A percentile compares a stretch with the other conserved stretches of the same genome.
phyloP scores from a whole-genome alignment of 2,113 vertebrate species.

The Alectura lathami region DNA sequence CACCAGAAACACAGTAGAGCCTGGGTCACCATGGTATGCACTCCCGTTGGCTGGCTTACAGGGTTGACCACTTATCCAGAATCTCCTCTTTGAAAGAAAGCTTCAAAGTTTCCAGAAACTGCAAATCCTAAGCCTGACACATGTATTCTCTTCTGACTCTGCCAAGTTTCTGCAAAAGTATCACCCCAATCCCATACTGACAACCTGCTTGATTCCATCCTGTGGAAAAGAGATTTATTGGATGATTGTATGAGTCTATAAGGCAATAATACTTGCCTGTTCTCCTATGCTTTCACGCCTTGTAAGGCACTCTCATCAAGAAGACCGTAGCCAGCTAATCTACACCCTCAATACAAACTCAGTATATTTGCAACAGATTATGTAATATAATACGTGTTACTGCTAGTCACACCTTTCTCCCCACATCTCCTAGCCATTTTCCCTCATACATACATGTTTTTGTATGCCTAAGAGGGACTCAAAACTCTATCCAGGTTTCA shows the following conservation, averaged over 20 bases:
- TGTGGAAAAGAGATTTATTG: background rate
- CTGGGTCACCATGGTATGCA: background rate
- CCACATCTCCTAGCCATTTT: background rate
- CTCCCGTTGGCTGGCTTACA: background rate
- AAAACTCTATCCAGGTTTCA: background rate
- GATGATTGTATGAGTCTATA: background rate
- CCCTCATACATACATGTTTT: background rate
- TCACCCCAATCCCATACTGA: background rate
- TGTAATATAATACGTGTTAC: background rate
- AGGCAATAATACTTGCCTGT: fast-evolving
- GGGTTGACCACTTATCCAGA: background rate
- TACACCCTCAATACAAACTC: background rate
- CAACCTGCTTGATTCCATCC: background rate
- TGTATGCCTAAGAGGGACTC: background rate
- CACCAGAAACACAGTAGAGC: background rate
- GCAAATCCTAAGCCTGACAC: background rate
- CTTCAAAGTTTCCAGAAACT: background rate
- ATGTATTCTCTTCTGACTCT: background rate
- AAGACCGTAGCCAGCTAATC: background rate
- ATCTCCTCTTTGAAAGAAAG: background rate
- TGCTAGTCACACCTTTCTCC: background rate
- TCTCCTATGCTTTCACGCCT: background rate
- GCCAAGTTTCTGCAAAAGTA: background rate
- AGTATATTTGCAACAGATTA: background rate
- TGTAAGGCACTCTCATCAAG: background rate